Evolutionary conservation across 2,888 invertebrate species (phyloP), one percentile per base, ranked within the genome.

Genomic region (Achlya flavicornis): DNA sequence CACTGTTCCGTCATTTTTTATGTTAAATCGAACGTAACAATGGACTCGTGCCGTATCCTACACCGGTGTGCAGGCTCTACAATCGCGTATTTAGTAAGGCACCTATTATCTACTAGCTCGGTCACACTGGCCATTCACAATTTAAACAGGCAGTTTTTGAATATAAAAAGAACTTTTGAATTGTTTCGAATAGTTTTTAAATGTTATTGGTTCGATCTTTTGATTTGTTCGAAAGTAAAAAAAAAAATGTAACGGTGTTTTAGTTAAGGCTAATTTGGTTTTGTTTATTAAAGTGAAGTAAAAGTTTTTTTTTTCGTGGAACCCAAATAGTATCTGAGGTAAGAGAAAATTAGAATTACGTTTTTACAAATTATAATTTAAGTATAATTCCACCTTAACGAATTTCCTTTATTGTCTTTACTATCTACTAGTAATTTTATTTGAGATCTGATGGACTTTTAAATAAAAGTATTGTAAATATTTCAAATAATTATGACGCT

Each of bases 41-140:
- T 84, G 87, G 77, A 83, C 75, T 83, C 85, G 67, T 65, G 64
- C 70, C 48, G 62, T 65, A 70, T 71, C 66, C 69, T 65, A 69
- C 71, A 66, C 63, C 61, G 66, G 73, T 69, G 6, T 4, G 7
- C 35, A 35, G 72, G 74, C 65, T 74, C 68, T 71, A 64, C 64
- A 66, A 74, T 67, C 62, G 58, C 72, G 66, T 72, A 74, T 76
- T 83, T 82, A 87, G 88, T 88, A 79, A 81, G 77, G 79, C 77
- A 79, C 74, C 80, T 79, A 80, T 83, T 84, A 85, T 81, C 83
- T 79, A 68, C 66, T 74, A 72, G 81, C 77, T 75, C 80, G 76
- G 79, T 78, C 80, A 74, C 65, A 77, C 65, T 65, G 75, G 65
- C 66, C 70, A 72, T 66, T 68, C 68, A 66, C 65, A 58, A 64